phyloP scores from a whole-genome alignment of 2,888 invertebrate species.

The Conomelus anceps region DNA sequence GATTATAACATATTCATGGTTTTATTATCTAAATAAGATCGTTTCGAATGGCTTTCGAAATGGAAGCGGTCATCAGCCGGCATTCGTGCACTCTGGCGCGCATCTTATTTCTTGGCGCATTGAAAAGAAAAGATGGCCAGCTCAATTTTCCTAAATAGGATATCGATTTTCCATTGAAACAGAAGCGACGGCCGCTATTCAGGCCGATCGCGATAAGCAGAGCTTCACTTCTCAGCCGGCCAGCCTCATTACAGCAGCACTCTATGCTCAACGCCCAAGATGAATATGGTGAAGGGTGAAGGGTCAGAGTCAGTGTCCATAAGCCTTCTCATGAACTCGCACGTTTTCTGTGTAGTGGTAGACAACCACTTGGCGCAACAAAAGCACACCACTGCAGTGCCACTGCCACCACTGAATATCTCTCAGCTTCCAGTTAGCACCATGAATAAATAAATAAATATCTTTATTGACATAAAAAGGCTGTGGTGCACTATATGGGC shows the following conservation, averaged over 20 bases:
- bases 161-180: not conserved
- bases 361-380: not conserved
- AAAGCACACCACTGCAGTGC: not conserved
- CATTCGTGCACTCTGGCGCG: not conserved
- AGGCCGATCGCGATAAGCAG: not conserved
- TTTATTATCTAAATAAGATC: not conserved
- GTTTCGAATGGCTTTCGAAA: too few relatives aligned
- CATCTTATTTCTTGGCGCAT: not conserved
- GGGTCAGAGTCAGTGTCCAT: not conserved
- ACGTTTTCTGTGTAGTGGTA: too few relatives aligned
- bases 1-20: not conserved
- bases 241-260: not conserved
- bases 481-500: too few relatives aligned
- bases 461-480: too few relatives aligned
- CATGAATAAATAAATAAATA: too few relatives aligned
- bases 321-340: not conserved
- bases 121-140: not conserved
- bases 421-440: too few relatives aligned
- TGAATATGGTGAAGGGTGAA: not conserved
- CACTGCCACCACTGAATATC: too few relatives aligned
- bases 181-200: not conserved
- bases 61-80: not conserved
- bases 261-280: not conserved
- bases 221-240: not conserved
- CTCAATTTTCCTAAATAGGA: not conserved